Percentiles rank a stretch among this genome's conserved stretches.
Conservation (phyloP, 2,113 vertebrate species). For the Cacatua alba region DNA sequence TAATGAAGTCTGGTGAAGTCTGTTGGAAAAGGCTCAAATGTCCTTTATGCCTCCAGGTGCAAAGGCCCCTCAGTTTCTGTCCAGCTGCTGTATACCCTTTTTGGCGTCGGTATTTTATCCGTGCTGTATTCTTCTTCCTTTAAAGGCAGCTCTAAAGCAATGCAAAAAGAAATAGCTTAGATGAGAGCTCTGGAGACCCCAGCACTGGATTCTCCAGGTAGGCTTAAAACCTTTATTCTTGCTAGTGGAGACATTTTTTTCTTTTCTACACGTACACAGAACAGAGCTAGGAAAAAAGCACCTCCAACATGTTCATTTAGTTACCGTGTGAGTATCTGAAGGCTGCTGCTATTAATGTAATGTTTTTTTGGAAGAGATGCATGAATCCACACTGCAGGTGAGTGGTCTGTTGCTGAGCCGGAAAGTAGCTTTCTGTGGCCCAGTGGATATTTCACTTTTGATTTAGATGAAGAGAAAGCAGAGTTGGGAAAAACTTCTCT, state of each 20-base stretch:
- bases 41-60: not conserved
- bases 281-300: not conserved
- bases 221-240: not conserved
- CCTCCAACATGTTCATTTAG: rapidly evolving
- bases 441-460: not conserved
- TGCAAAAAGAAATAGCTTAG: rapidly evolving
- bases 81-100: not conserved
- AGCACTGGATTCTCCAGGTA: not conserved
- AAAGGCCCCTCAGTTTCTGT: not conserved
- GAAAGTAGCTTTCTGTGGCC: not conserved
- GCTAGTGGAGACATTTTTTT: not conserved
- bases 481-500: not conserved
- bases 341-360: not conserved
- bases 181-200: not conserved
- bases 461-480: not conserved
- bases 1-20: not conserved
- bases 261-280: not conserved
- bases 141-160: not conserved
- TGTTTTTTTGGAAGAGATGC: not conserved
- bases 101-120: not conserved
- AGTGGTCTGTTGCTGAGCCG: not conserved
- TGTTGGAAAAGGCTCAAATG: not conserved
- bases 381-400: not conserved
- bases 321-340: not conserved
- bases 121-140: not conserved